These are phyloP conservation scores for Periophthalmus magnuspinnatus DNA, from an alignment of 2,797 vertebrate species.

Conservation along the genomic window DNA sequence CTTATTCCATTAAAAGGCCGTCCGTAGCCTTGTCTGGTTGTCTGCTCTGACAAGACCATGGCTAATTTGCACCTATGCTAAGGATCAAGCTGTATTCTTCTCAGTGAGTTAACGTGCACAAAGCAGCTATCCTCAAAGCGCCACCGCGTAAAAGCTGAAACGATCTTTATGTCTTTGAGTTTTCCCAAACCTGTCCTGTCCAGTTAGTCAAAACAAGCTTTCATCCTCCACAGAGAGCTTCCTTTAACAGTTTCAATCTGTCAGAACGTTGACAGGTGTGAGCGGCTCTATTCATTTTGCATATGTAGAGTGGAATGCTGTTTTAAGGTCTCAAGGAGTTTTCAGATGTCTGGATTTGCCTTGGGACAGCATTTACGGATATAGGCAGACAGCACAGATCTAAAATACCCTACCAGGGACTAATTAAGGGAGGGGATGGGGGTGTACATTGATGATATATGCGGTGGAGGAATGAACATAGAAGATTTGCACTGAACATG, in stretches of 20 bases:
- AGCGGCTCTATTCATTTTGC: not conserved
- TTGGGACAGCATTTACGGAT: too few relatives aligned
- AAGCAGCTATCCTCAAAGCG: constrained; percentile 47
- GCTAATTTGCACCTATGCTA: constrained; percentile 25
- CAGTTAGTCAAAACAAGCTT: constrained; percentile 48
- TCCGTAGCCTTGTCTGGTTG: constrained; percentile 20
- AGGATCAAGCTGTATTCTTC: constrained; percentile 36
- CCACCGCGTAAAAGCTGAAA: constrained; percentile 32
- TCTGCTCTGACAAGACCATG: constrained; percentile 14
- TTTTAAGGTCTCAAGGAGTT: not conserved
- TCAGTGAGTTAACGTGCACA: constrained; percentile 24
- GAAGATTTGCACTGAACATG: too few relatives aligned
- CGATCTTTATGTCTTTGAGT: constrained; percentile 33
- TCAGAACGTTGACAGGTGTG: not conserved
- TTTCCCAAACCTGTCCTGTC: constrained; percentile 23
- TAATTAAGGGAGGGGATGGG: too few relatives aligned
- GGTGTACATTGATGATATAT: not conserved
- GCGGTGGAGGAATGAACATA: too few relatives aligned
- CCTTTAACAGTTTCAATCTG: not conserved
- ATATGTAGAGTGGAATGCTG: not conserved
- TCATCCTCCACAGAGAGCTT: constrained; percentile 30
- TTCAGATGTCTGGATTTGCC: not conserved
- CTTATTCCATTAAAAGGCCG: not conserved
- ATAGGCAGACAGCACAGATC: too few relatives aligned
- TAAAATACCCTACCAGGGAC: too few relatives aligned